A percentile compares a stretch with the other conserved stretches of the same genome.
Conservation (phyloP, 2,888 invertebrate species). For the Cephus spinipes region DNA sequence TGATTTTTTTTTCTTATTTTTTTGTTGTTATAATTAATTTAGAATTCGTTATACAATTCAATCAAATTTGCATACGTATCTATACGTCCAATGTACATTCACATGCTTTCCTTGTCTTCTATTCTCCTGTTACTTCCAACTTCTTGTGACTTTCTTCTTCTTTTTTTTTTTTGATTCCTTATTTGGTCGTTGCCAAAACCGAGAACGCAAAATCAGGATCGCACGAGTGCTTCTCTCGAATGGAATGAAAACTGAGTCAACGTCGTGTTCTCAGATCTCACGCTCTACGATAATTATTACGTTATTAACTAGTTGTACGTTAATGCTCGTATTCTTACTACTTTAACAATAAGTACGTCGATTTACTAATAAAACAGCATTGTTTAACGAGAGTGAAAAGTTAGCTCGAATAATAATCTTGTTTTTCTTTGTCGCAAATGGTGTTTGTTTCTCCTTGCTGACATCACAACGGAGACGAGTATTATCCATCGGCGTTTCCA, state of each 20-base stretch:
- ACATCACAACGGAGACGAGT: no score
- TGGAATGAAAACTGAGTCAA: conserved; percentile 33
- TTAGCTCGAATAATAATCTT: conserved; percentile 57
- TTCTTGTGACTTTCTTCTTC: no score
- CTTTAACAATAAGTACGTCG: conserved; percentile 7
- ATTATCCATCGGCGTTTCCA: no score
- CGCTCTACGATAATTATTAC: conserved; percentile 11
- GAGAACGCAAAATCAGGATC: background rate
- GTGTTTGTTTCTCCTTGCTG: conserved; percentile 45
- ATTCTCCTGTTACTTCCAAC: no score
- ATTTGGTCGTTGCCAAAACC: background rate
- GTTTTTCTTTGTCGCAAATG: conserved; percentile 47
- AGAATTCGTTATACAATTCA: conserved; percentile 4
- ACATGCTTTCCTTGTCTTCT: no score
- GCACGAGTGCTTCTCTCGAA: conserved; percentile 9
- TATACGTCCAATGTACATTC: conserved; percentile 3
- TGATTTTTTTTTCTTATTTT: no score
- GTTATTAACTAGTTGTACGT: conserved; percentile 46
- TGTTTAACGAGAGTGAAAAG: conserved; percentile 50
- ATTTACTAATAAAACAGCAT: conserved; percentile 44
- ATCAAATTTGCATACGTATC: conserved; percentile 13
- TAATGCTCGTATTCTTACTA: conserved; percentile 43
- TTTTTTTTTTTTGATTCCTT: no score
- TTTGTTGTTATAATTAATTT: no score
- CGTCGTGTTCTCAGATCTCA: conserved; percentile 63